Conservation (phyloP, 2,113 vertebrate genomes). For the Dendropsophus ebraccatus region DNA sequence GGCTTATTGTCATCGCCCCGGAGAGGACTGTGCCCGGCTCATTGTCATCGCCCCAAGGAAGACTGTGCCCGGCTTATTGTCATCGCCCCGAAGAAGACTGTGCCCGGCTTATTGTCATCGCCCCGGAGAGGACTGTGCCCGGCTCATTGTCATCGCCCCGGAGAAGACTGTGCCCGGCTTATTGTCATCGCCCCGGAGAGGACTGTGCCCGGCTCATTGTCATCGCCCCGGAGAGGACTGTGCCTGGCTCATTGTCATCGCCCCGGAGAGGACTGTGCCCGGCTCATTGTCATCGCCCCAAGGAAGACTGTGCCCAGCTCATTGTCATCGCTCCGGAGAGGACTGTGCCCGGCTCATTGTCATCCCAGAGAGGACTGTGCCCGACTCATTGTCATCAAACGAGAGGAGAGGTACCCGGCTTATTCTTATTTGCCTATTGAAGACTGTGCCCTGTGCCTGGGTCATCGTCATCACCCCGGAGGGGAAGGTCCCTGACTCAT, state of each 20-base stretch:
- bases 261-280: neutral
- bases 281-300: neutral
- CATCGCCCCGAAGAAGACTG: neutral
- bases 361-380: neutral
- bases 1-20: neutral
- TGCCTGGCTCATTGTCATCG: neutral
- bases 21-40: neutral
- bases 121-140: neutral
- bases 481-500: neutral
- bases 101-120: neutral
- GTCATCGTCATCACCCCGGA: neutral
- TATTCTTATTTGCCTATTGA: neutral
- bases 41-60: neutral
- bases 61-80: neutral
- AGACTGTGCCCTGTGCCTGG: neutral
- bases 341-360: neutral
- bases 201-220: neutral
- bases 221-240: neutral
- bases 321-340: neutral
- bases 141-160: neutral
- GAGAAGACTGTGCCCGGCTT: neutral
- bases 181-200: neutral
- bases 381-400: neutral
- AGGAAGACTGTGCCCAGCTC: neutral
- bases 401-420: neutral